A percentile compares a stretch with the other conserved stretches of the same genome.
Evolutionary conservation across 2,113 vertebrate genomes (phyloP).

Genomic region (Channa maculata): DNA sequence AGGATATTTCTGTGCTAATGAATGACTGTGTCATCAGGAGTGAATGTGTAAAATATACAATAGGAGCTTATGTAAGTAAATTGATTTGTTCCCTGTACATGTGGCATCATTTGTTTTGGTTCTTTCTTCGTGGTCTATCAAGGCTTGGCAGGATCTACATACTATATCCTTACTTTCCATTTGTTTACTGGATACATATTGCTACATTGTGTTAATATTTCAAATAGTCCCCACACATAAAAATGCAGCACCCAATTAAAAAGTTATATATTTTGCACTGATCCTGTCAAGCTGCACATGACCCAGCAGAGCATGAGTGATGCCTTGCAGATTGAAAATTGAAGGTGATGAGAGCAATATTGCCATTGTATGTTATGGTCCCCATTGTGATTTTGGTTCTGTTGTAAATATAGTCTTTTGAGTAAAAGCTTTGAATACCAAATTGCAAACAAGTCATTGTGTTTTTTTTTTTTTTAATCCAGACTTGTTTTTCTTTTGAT

Average conservation of each 20-base stretch:
- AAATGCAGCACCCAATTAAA: not conserved
- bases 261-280: slow-evolving; percentile 24
- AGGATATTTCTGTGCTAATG: slow-evolving; percentile 29
- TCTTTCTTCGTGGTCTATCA: not conserved
- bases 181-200: not conserved
- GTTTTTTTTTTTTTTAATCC: no score
- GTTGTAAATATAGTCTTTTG: slow-evolving; percentile 84
- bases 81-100: slow-evolving; percentile 4
- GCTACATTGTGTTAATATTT: slow-evolving; percentile 1
- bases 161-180: not conserved
- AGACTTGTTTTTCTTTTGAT: not conserved
- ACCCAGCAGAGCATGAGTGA: not conserved
- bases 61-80: not conserved
- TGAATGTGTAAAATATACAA: slow-evolving; percentile 17
- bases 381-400: slow-evolving; percentile 67
- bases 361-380: slow-evolving; percentile 57
- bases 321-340: slow-evolving; percentile 49
- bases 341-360: slow-evolving; percentile 68
- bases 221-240: not conserved
- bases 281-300: slow-evolving; percentile 5
- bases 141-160: slow-evolving; percentile 3
- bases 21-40: slow-evolving; percentile 19
- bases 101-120: slow-evolving; percentile 5
- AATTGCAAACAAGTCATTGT: not conserved
- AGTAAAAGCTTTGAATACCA: slow-evolving; percentile 81